phyloP scores from a whole-genome alignment of 1,140 invertebrate species.

The Euschistus heros region DNA sequence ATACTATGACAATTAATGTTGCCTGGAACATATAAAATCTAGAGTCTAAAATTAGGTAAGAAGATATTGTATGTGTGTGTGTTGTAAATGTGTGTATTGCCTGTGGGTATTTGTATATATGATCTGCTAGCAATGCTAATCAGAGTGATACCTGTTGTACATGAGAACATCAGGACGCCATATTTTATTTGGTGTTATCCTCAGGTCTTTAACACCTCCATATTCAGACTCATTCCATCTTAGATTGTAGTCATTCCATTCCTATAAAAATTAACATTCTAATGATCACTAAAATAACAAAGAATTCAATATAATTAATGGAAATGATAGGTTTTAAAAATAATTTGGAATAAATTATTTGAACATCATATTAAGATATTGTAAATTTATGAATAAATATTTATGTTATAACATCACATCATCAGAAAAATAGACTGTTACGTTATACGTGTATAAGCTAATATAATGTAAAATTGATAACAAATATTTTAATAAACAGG shows the following conservation, averaged over 20 bases:
- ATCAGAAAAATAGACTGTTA: too few relatives aligned
- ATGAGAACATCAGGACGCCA: constrained; percentile 98
- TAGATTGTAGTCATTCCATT: constrained; percentile 95
- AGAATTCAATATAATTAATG: too few relatives aligned
- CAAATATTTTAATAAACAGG: too few relatives aligned
- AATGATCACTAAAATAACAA: not conserved
- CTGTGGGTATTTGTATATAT: too few relatives aligned
- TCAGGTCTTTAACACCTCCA: constrained; percentile 82
- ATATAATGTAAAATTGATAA: too few relatives aligned
- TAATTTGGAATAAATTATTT: not conserved
- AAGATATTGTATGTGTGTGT: too few relatives aligned
- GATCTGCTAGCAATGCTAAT: not conserved
- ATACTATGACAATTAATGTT: too few relatives aligned
- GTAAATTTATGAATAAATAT: not conserved
- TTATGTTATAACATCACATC: not conserved
- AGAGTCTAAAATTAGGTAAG: too few relatives aligned
- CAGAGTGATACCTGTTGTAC: constrained; percentile 88
- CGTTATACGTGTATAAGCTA: too few relatives aligned
- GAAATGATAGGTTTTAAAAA: not conserved
- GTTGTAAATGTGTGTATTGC: too few relatives aligned
- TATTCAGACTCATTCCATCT: constrained; percentile 91
- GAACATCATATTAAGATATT: too few relatives aligned
- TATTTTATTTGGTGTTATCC: constrained; percentile 87
- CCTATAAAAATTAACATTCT: constrained; percentile 45
- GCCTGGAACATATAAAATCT: too few relatives aligned